These are phyloP conservation scores for Monarcha castaneiventris DNA, from an alignment of 2,113 vertebrate species.

Conservation along the genomic window DNA sequence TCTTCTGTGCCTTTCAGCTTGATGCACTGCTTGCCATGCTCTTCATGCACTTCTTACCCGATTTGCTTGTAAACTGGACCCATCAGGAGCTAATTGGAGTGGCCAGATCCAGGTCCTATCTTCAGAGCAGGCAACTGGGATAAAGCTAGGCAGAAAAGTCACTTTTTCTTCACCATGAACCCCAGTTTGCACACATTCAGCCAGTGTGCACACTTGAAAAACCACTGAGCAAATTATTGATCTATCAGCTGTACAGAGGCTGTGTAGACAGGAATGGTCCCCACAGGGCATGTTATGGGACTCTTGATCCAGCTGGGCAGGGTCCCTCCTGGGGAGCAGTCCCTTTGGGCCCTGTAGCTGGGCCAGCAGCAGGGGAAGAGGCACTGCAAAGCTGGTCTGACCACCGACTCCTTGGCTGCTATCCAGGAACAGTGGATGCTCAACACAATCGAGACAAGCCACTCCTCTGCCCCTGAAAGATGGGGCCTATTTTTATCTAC, in stretches of 20 bases:
- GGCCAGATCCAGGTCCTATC: not conserved
- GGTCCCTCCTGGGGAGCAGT: not conserved
- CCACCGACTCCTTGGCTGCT: not conserved
- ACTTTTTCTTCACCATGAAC: not conserved
- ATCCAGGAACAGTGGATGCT: not conserved
- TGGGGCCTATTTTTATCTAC: constrained; percentile 48
- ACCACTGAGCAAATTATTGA: not conserved
- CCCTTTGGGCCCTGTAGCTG: not conserved
- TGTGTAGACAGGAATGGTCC: not conserved
- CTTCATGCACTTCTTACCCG: not conserved
- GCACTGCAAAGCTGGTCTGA: not conserved
- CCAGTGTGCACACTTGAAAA: not conserved
- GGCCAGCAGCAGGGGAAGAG: not conserved
- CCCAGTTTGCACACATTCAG: not conserved
- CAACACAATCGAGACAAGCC: not conserved
- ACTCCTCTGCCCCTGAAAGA: not conserved
- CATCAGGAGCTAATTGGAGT: not conserved
- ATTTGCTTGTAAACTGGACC: not conserved
- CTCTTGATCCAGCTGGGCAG: not conserved
- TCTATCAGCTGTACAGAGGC: not conserved
- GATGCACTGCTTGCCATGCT: not conserved
- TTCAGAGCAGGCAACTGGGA: not conserved
- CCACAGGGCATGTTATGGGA: not conserved
- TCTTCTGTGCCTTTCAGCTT: not conserved
- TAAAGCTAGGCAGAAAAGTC: not conserved